These are phyloP conservation scores for Cydia pomonella DNA, from an alignment of 1,140 invertebrate species.

Conservation along the genomic window DNA sequence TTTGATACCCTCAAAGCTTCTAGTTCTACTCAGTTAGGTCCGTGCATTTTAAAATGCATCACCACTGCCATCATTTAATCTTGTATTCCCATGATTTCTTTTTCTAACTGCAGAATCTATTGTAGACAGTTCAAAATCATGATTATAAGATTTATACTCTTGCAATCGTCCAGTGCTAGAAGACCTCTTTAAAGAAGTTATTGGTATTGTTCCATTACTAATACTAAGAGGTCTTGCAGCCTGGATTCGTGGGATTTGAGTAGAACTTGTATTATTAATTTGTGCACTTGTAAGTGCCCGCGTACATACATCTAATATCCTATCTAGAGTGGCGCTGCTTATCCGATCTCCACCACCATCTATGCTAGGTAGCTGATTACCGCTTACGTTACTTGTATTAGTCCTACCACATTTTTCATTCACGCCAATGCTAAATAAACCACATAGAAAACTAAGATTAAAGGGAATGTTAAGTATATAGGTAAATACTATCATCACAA, in stretches of 20 bases:
- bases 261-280: neutral
- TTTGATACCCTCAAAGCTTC: neutral
- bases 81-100: neutral
- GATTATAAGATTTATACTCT: slow-evolving; percentile 33
- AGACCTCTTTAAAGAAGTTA: slow-evolving; percentile 50
- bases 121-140: neutral
- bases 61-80: neutral
- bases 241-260: neutral
- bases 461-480: slow-evolving; percentile 70
- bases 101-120: neutral
- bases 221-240: neutral
- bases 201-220: neutral
- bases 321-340: slow-evolving; percentile 59
- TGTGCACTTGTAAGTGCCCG: slow-evolving; percentile 50
- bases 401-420: slow-evolving; percentile 49
- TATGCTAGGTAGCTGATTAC: neutral
- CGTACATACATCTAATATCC: slow-evolving; percentile 61
- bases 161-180: slow-evolving; percentile 66
- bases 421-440: slow-evolving; percentile 57
- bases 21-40: neutral
- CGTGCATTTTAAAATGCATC: neutral
- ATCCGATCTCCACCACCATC: slow-evolving; percentile 52
- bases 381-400: neutral
- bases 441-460: slow-evolving; percentile 56
- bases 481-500: slow-evolving; percentile 66